Base-by-base conservation (phyloP, 2,888 invertebrate genomes). In the Drosophila villosipedis region DNA sequence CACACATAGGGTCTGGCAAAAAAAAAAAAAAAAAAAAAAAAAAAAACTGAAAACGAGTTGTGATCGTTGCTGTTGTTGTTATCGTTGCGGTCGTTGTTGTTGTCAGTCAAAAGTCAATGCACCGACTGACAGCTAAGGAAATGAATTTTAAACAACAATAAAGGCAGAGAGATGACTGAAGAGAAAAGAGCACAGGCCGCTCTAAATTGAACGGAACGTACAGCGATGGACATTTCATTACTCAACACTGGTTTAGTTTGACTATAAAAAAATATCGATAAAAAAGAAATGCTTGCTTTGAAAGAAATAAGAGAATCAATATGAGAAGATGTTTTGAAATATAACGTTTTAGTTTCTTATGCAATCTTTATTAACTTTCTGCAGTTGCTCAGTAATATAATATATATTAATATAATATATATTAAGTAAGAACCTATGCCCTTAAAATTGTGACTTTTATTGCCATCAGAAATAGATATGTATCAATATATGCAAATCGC, bases 101-200 rank as follows among this genome's bases (percentile, higher is more conserved):
- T 73, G 73, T 57, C 66, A 66, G 73, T 52, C 66, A 64, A 58
- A 72, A 83, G 85, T 85, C 85, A 88, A 83, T 88, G 85, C 83
- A 83, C 85, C 53, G 61, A 54, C 88, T 52, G 61, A 59, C 55
- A 53, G 73, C 57, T 58, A 73, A 81, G 65, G 69, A 81, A 81
- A 78, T 82, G 63, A 77, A 76, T 69, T 79, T 61, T 37, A 52
- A 70, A 57, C 57, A 60, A 68, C 63, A 59, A 43, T 12, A 59
- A 67, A 30, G 19, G 41, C 60, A 22, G 52, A 22, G 49, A 60
- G 31, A 22, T 31, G 63, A 58, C 19, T 30, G 50, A 12, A 57
- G 31, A 58, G 28, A n/a, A 5, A 28, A 33, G 52, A 54, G 70
- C 35, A 30, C 70, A 58, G 28, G 55, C 50, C 55, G 53, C 63